Evolutionary conservation across 2,888 invertebrate species (phyloP).

Genomic region (Cheilosia scutellata): DNA sequence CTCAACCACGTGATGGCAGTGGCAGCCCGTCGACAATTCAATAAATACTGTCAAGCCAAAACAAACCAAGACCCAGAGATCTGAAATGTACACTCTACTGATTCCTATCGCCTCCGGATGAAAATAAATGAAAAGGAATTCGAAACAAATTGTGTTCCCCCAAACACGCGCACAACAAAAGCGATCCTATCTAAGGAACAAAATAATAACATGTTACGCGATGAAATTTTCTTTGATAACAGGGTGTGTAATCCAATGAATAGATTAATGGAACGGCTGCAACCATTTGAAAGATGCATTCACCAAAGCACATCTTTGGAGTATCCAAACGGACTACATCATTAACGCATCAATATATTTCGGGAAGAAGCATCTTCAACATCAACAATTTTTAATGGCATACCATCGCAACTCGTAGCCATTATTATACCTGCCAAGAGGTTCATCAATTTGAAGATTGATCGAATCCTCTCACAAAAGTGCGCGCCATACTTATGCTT

Average conservation of each 20-base stretch:
- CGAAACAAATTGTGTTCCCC: conserved; percentile 55
- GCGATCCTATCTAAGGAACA: conserved; percentile 4
- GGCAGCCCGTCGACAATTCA: conserved; percentile 6
- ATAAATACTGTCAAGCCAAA: conserved; percentile 21
- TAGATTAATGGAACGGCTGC: conserved; percentile 53
- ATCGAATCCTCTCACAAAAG: conserved; percentile 50
- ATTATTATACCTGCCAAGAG: conserved; percentile 37
- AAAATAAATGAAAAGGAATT: conserved; percentile 29
- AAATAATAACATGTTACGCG: conserved; percentile 53
- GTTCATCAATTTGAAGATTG: conserved; percentile 68
- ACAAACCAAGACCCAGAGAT: conserved; percentile 8
- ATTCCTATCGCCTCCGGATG: conserved; percentile 44
- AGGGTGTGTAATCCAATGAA: conserved; percentile 63
- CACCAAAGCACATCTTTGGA: no score
- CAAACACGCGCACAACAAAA: conserved; percentile 25
- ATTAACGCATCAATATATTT: no score
- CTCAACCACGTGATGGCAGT: background rate
- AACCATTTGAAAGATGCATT: background rate
- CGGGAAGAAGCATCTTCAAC: no score
- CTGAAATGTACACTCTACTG: conserved; percentile 26
- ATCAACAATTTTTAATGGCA: conserved; percentile 20
- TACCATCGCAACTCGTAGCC: conserved; percentile 1
- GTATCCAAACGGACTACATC: no score
- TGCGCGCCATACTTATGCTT: conserved; percentile 45
- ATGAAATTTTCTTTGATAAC: conserved; percentile 55